Base-by-base conservation (phyloP, 2,888 invertebrate species). In the Seira sanloemensis region DNA sequence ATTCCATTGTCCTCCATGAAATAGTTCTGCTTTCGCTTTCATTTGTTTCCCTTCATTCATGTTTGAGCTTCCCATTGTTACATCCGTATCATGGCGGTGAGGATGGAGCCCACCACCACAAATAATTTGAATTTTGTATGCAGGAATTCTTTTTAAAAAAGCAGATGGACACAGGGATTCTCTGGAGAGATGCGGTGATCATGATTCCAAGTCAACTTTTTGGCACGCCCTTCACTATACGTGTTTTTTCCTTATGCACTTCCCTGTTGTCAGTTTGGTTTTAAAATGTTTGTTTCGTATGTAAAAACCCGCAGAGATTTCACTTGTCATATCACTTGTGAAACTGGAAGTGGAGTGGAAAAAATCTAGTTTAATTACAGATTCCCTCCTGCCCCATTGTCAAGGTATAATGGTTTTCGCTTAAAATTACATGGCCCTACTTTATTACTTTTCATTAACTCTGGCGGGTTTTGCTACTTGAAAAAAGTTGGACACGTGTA, bases 181-280 rank as follows among this genome's bases (percentile, higher is more conserved):
- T 58, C 2, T 9, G n/a, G n/a, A 58, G 58, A 37, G 37, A 12
- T 37, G 58, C 58, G n/a, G 25, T 25, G 67, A 68, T 19, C 23
- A 46, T 68, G 74, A 80, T 67, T 21, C n/a, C 37, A 37, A 18
- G 65, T 50, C 37, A 54, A 73, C 67, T 37, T 80, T 80, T 58
- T 58, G 82, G 82, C 76, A 82, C 82, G 82, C 82, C 82, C 82
- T 82, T 71, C 23, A 19, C 37, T 66, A 24, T 37, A 25, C 23
- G 50, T 54, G 5, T 71, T 71, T 24, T 69, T 27, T 65, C 18
- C 18, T 58, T 16, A 18, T 58, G 58, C 58, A 58, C n/a, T n/a
- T 58, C 58, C 58, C 18, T n/a, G 58, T 58, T n/a, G 58, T n/a
- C n/a, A n/a, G n/a, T 9, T 58, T 7, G 18, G 12, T n/a, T n/a